Conservation (phyloP, 2,113 vertebrate genomes). For the Cololabis saira region DNA sequence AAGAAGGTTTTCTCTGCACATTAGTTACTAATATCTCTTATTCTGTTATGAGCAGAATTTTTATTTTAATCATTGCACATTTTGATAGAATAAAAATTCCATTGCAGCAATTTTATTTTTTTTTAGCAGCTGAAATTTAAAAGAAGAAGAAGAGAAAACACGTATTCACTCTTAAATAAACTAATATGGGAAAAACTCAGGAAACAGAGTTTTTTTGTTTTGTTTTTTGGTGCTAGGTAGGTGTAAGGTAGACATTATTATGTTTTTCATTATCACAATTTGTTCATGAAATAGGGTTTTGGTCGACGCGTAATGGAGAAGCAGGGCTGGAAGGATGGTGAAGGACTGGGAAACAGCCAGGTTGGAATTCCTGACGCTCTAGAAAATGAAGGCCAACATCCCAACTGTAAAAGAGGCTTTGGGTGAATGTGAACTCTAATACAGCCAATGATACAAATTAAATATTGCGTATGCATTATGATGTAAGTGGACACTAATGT, state of each 20-base stretch:
- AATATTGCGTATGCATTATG: not conserved
- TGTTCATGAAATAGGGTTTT: constrained; percentile 83
- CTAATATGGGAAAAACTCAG: too few relatives aligned
- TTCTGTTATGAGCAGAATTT: too few relatives aligned
- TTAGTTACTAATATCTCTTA: not conserved
- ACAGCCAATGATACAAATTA: not conserved
- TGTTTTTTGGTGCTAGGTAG: too few relatives aligned
- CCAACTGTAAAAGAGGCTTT: constrained; percentile 93
- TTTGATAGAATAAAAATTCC: too few relatives aligned
- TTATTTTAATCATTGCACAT: too few relatives aligned
- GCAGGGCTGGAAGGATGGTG: constrained; percentile 94
- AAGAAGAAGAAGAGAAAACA: too few relatives aligned
- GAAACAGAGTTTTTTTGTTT: too few relatives aligned
- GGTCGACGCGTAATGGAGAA: constrained; percentile 93
- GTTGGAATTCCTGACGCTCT: constrained; percentile 89
- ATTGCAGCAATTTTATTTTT: too few relatives aligned
- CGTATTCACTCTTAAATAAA: too few relatives aligned
- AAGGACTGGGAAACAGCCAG: constrained; percentile 88
- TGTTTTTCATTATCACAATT: not conserved
- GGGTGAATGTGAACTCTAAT: constrained; percentile 82
- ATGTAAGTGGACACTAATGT: not conserved
- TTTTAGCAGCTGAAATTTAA: too few relatives aligned
- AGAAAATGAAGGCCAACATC: constrained; percentile 92
- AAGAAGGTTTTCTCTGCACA: not conserved
- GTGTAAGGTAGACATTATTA: too few relatives aligned